Evolutionary conservation across 2,113 vertebrate genomes (phyloP), one percentile per base, ranked within the genome.

Genomic region (Cyphotilapia sp.): DNA sequence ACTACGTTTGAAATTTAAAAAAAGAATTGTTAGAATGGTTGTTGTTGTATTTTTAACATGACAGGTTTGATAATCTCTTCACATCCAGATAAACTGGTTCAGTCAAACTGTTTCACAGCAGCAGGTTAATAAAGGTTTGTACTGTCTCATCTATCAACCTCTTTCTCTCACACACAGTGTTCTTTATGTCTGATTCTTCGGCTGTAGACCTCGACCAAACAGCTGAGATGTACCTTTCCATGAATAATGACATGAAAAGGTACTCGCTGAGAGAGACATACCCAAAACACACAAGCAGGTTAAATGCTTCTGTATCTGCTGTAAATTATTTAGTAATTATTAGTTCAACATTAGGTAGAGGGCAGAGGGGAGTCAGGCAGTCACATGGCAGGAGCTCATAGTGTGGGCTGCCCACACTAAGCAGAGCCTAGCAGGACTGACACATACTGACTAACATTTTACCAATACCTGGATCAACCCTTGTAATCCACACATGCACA

Each of bases 1-100:
- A 69, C 35, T 69, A 0, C 2, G 3, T 69, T 71, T 71, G 38
- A 42, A 8, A 3, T 9, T 12, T 1, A 0, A 24, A n/a, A 33
- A n/a, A 66, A 7, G 3, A 19, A 7, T 19, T 7, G 57, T 33
- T 33, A 61, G 5, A 63, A 19, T 19, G 59, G 9, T 33, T 19
- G 29, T 63, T 11, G 59, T 63, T 63, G 59, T 63, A 11, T 63
- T 63, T 11, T 33, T 63, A 63, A 63, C 29, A 63, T 1, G 59
- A 63, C 59, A 63, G 6, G 59, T 63, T 71, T 71, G 35, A 24
- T 40, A 6, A 40, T 40, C 35, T 71, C 35, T 5, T 38, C 19
- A 66, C 61, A 66, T n/a, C 31, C 17, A 66, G 33, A n/a, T n/a
- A n/a, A 66, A n/a, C 4, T 66, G 3, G 33, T 66, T 38, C 19